A percentile compares a stretch with the other conserved stretches of the same genome.
phyloP scores from a whole-genome alignment of 2,113 vertebrate genomes.

The Epinephelus fuscoguttatus region DNA sequence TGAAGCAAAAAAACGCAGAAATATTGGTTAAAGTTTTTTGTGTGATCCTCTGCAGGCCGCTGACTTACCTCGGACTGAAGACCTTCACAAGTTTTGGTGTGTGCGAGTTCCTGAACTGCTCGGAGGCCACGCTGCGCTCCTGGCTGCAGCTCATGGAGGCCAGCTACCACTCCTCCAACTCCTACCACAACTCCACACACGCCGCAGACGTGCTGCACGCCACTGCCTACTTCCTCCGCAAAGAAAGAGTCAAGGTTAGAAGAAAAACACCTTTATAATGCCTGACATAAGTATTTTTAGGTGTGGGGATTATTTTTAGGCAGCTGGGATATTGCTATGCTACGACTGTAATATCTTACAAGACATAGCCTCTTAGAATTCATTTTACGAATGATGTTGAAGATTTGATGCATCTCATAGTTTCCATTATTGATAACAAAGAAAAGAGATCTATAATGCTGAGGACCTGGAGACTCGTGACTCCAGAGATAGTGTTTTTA shows the following conservation, averaged over 20 bases:
- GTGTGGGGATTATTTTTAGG: too few relatives aligned
- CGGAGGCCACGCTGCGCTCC: constrained; percentile 90
- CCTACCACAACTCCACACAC: constrained; percentile 97
- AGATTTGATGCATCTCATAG: neutral
- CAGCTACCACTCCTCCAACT: constrained; percentile 95
- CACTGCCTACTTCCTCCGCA: constrained; percentile 93
- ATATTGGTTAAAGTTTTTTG: neutral
- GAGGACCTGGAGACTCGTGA: too few relatives aligned
- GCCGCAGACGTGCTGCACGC: constrained; percentile 95
- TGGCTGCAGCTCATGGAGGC: constrained; percentile 97
- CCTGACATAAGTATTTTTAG: neutral
- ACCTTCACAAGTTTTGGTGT: constrained; percentile 92
- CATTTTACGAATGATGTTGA: neutral
- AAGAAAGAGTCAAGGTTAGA: constrained; percentile 94
- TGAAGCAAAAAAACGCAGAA: neutral
- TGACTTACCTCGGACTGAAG: constrained; percentile 96
- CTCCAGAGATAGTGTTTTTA: too few relatives aligned
- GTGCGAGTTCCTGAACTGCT: constrained; percentile 93
- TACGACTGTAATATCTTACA: neutral
- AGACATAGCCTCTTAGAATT: neutral
- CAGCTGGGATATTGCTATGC: neutral
- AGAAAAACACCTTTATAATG: neutral
- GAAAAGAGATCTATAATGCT: neutral
- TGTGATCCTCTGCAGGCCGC: constrained; percentile 82
- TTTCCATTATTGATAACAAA: neutral